Base-by-base conservation (phyloP, 30 jellyfish, hydroid and myxozoan genomes). In the Pelagia noctiluca region DNA sequence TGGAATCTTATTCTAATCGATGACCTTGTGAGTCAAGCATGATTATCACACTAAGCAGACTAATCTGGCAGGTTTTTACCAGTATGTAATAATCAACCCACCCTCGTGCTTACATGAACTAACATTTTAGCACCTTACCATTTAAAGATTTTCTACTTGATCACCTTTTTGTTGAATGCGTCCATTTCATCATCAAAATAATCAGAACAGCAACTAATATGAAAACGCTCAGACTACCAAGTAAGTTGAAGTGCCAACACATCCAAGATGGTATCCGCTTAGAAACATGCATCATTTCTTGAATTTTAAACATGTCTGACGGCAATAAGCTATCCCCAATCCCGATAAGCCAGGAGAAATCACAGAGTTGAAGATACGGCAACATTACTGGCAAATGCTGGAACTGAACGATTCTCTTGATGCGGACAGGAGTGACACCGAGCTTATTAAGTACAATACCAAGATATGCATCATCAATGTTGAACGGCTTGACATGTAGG, bases 381-480 rank as follows among this genome's bases (percentile, higher is more conserved):
- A 82, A 80, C 38, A 92, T 49, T 1, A 75, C 90, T 13, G 71
- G 78, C 21, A 92, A 63, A 62, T 50, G 78, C 25, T 81, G 83
- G 75, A 88, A 88, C 65, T 92, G 93, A 13, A 80, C 89, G 60
- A 86, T 63, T 25, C 38, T 48, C 1, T 80, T 70, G 2, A 92
- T 50, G 18, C 67, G 23, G 24, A 38, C 35, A n/a, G 97, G 96
- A 1, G 71, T 10, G 0, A 92, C 83, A 28, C 97, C 96, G 12
- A 92, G 71, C 42, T 76, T 65, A n/a, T 80, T 61, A 48, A 92
- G 75, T 1, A 86, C 66, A 23, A 92, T 82, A 0, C 98, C 98
- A 28, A 92, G 81, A 36, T 84, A 92, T 3, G 98, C 98, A 70
- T 92, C 98, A 76, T 92, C 98, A 1, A 92, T 92, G 35, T 75